Evolutionary conservation across 2,888 invertebrate species (phyloP), one percentile per base, ranked within the genome.

Genomic region (Tenthredo amoena): DNA sequence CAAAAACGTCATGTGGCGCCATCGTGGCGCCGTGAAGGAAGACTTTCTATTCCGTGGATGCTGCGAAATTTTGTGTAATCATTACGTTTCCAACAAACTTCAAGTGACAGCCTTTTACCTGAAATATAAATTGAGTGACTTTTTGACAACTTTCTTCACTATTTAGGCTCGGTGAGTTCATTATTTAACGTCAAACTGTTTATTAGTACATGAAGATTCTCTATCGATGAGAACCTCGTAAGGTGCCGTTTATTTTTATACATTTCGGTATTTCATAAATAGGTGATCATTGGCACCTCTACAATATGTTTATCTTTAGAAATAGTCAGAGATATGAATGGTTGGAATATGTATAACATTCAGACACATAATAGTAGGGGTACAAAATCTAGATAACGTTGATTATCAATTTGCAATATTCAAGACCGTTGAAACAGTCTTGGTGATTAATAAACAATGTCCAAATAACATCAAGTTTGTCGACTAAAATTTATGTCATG

Each of bases 281-380:
- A 85, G 85, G 47, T 68, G 55, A 74, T 68, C 85, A 79, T 50
- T 79, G 68, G 77, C 68, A 77, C 2, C 31, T 43, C 65, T 85
- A 65, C 85, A 85, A 85, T 85, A 85, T 85, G 85, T 77, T 85
- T 85, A 85, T 85, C 58, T 85, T 79, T 85, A 85, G 85, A 85
- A 76, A 68, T 79, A 68, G 47, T 21, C 26, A 58, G 37, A 26
- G 77, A 77, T 65, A 79, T 85, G 40, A 77, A 85, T 47, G 34
- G 21, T 15, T n/a, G 34, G 31, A 31, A 65, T 68, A 85, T n/a
- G 1, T 55, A n/a, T 55, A 55, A 55, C 55, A 5, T 55, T 55
- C 7, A n/a, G 55, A 7, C 55, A 65, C 77, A 65, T 18, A 7
- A 26, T 12, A 40, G 50, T 40, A 58, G 18, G 7, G 31, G 34